Evolutionary conservation across 2,888 invertebrate genomes (phyloP), one percentile per base, ranked within the genome.

Genomic region (Xylota sylvarum): DNA sequence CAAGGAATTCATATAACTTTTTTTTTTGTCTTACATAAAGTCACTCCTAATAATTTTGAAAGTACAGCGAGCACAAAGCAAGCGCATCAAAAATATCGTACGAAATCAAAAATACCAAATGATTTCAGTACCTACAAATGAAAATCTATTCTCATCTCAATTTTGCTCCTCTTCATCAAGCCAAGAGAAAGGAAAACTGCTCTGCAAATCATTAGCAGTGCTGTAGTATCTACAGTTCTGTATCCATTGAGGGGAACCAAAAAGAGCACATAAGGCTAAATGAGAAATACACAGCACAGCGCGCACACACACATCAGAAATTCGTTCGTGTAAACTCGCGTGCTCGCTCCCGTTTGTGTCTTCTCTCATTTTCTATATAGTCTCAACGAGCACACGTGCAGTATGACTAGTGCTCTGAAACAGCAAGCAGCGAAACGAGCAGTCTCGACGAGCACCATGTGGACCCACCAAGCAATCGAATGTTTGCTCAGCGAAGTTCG

Each of bases 271-370:
- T 23, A 52, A 74, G n/a, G 7, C 40, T 10, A 30, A 50, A n/a
- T 14, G 46, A 37, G 23, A 46, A 43, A 17, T 37, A 67, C 43
- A 43, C 32, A 50, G 52, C 67, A 52, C 27, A 52, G n/a, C 50
- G 56, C 62, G 69, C 62, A 67, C 23, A 79, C 46, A 74, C 50
- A 40, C 69, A 70, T 14, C 60, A 52, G 27, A 52, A 72, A 73
- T 69, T 79, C 65, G 62, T 81, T 82, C 79, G 84, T 84, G 69
- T 84, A 84, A 84, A 84, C 84, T 30, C 19, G 32, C 43, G 52
- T 43, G 37, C 52, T 40, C 23, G 14, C 52, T 23, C 48, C 46
- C 17, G 14, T 23, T 48, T 56, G 30, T 23, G 23, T 37, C 10
- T 32, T 48, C 56, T 55, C 73, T 52, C 9, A 58, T 23, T 37